Evolutionary conservation across 2,888 invertebrate genomes (phyloP), one percentile per base, ranked within the genome.

Genomic region (Lithophane semibrunnea): DNA sequence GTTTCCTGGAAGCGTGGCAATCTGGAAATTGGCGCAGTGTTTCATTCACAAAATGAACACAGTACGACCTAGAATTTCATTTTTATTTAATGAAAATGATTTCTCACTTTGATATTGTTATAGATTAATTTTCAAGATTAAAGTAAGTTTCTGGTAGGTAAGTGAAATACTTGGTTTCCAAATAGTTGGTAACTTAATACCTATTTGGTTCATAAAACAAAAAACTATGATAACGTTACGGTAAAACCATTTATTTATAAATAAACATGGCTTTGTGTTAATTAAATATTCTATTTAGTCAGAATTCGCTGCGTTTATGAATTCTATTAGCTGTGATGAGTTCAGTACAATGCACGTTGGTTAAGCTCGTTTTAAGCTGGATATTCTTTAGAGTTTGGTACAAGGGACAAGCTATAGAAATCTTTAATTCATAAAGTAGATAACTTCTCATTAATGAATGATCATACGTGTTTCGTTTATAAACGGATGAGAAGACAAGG

Each of bases 331-430:
- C 86, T 89, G 89, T 91, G 92, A 92, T 92, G 92, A 93, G 92
- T 91, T 91, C 88, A 90, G 88, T 86, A 92, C 91, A 92, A 91
- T 92, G 90, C 89, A 90, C 88, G 90, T 90, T 89, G 89, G 90
- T 92, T 93, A 92, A 93, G 92, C 93, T 91, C 80, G 89, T 89
- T 92, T 91, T 92, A 93, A 94, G 92, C 93, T 92, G 89, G 90
- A 92, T 92, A 91, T 92, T 91, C 89, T 91, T 88, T 86, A 80
- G 80, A 58, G 71, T 54, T 65, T 86, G 91, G 92, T 85, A 0
- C 78, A 92, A 93, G 89, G 68, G 64, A 88, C 0, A 70, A 66
- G 56, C 8, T 60, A 3, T 21, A 52, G 37, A 56, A 56, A 52
- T 52, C 7, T 52, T 52, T 18, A 7, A 52, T 52, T 52, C 52